phyloP scores from a whole-genome alignment of 1,140 invertebrate genomes.

The Drosophila serrata region DNA sequence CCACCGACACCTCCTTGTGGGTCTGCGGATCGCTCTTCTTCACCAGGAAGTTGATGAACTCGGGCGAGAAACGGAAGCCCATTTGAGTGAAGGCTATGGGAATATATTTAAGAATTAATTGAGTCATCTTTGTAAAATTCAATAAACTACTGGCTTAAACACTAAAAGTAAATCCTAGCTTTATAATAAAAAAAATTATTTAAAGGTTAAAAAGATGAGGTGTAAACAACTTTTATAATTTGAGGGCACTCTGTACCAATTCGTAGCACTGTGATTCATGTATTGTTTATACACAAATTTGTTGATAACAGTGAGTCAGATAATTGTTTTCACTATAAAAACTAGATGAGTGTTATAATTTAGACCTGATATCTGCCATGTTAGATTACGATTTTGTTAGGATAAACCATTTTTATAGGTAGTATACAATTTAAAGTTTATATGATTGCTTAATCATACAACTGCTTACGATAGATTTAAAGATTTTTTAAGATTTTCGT shows the following conservation, averaged over 20 bases:
- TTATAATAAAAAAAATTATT: background rate
- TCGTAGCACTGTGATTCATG: background rate
- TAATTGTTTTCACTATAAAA: background rate
- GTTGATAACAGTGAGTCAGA: constrained; percentile 3
- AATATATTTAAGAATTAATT: background rate
- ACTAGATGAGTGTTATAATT: background rate
- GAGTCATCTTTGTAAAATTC: background rate
- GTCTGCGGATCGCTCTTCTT: constrained; percentile 89
- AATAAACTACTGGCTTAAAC: background rate
- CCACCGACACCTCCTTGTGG: constrained; percentile 90
- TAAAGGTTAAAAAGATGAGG: no score
- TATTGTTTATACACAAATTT: background rate
- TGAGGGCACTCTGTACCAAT: background rate
- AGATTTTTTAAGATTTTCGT: background rate
- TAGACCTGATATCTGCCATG: background rate
- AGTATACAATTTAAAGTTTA: background rate
- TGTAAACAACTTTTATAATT: no score
- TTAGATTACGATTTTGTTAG: background rate
- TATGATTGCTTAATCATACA: background rate
- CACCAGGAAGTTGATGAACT: constrained; percentile 91
- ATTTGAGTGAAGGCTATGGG: constrained; percentile 92
- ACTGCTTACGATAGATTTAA: no score
- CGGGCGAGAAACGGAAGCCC: constrained; percentile 94
- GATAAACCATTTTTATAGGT: background rate
- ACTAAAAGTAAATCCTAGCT: background rate